Base-by-base conservation (phyloP, 2,888 invertebrate genomes). In the Pammene fasciana region DNA sequence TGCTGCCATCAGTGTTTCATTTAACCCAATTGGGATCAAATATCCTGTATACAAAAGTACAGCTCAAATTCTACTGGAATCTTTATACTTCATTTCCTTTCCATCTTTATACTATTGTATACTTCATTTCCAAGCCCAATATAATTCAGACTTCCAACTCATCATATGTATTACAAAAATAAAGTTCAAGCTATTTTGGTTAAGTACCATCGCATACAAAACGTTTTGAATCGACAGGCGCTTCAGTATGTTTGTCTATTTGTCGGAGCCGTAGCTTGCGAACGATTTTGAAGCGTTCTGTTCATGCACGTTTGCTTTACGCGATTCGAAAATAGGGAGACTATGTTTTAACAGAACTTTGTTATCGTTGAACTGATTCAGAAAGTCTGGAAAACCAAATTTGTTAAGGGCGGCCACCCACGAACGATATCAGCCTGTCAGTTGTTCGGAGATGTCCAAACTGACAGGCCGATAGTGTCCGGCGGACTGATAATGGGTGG, bases 221-320 rank as follows among this genome's bases (percentile, higher is more conserved):
- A 50, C 50, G 50, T 50, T 50, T 26, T 5, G 13, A 18, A 50
- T 10, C 14, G 16, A 48, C 38, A 34, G 26, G 26, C 55, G 34
- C 11, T 45, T 11, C 45, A 10, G 46, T 13, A 18, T 50, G 50
- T 46, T 11, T 18, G 57, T 46, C n/a, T 60, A 34, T 46, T 60
- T 48, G 60, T 60, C 34, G 6, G 38, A 18, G 36, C 46, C 59
- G n/a, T 43, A 59, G 57, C 43, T 56, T 18, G 46, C 34, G 36
- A 45, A 46, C 46, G 46, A 46, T 60, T 60, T 13, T 36, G 34
- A 16, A 60, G 3, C 60, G 46, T 60, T 60, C 36, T 48, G 46
- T 60, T 34, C 34, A 8, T 11, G 46, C 59, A 59, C 60, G 46
- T 26, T 46, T 60, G 46, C 45, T 38, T 55, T 38, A 38, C 38